Conservation (phyloP, 2,113 vertebrate genomes). For the Osmerus eperlanus region DNA sequence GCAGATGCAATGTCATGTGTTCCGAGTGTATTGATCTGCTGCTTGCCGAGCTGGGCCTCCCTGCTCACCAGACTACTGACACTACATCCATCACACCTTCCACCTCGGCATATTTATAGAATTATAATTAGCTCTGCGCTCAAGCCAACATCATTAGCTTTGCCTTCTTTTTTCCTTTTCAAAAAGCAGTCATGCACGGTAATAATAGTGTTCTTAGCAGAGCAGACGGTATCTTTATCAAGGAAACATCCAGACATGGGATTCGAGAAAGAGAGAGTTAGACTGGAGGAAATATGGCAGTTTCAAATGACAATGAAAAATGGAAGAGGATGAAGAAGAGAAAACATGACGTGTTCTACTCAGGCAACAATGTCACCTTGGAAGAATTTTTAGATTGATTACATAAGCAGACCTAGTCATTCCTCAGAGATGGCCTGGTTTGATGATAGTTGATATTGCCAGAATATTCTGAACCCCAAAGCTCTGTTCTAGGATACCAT, state of each 20-base stretch:
- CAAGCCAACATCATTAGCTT: conserved; percentile 78
- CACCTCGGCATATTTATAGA: conserved; percentile 81
- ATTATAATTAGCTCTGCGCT: conserved; percentile 79
- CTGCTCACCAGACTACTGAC: conserved; percentile 74
- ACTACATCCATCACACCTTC: conserved; percentile 76
- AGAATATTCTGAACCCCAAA: conserved; percentile 17
- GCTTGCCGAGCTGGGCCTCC: conserved; percentile 51
- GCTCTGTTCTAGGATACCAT: too few relatives aligned
- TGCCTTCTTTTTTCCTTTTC: conserved; percentile 35
- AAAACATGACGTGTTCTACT: conserved; percentile 50
- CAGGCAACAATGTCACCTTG: conserved; percentile 70
- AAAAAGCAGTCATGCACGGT: conserved; percentile 49
- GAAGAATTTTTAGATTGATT: conserved; percentile 63
- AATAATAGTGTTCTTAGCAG: conserved; percentile 53
- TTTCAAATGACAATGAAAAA: conserved; percentile 72
- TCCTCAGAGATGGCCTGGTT: conserved; percentile 52
- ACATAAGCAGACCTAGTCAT: conserved; percentile 48
- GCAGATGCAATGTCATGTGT: conserved; percentile 75
- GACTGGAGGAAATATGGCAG: conserved; percentile 58
- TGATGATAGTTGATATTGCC: conserved; percentile 44
- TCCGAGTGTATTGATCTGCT: conserved; percentile 76
- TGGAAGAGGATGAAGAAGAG: conserved; percentile 41
- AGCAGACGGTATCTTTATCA: conserved; percentile 51
- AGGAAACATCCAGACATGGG: conserved; percentile 53
- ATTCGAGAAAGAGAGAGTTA: conserved; percentile 25